A percentile compares a stretch with the other conserved stretches of the same genome.
Conservation (phyloP, 2,113 vertebrate genomes). For the Edolisoma coerulescens region DNA sequence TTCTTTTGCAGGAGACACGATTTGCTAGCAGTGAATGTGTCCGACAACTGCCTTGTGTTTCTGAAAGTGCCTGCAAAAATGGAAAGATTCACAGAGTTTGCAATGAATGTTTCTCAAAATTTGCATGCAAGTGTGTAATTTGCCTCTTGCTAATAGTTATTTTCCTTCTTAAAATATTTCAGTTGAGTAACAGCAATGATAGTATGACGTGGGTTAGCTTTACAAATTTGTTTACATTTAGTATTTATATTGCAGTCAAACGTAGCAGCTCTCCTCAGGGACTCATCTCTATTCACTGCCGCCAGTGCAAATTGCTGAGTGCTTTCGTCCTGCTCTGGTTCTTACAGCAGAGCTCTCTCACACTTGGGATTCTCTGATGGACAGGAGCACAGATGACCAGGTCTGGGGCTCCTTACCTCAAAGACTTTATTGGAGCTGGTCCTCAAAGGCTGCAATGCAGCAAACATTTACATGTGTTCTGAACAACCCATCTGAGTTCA, state of each 20-base stretch:
- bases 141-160: constrained; percentile 34
- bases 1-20: background rate
- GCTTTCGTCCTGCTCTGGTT: background rate
- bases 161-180: constrained; percentile 53
- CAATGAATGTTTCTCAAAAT: constrained; percentile 18
- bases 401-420: background rate
- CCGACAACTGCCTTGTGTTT: background rate
- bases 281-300: background rate
- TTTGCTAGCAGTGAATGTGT: background rate
- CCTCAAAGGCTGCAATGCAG: background rate
- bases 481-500: background rate
- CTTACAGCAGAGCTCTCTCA: background rate
- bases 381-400: background rate
- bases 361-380: background rate
- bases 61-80: constrained; percentile 2
- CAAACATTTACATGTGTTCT: background rate
- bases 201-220: constrained; percentile 9
- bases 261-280: constrained; percentile 1
- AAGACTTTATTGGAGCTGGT: background rate
- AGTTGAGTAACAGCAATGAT: background rate
- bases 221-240: constrained; percentile 51
- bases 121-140: constrained; percentile 27
- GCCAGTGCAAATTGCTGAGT: background rate
- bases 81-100: background rate
- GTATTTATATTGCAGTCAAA: constrained; percentile 50